Conservation (phyloP, 2,888 invertebrate species). For the Protonemura montana region DNA sequence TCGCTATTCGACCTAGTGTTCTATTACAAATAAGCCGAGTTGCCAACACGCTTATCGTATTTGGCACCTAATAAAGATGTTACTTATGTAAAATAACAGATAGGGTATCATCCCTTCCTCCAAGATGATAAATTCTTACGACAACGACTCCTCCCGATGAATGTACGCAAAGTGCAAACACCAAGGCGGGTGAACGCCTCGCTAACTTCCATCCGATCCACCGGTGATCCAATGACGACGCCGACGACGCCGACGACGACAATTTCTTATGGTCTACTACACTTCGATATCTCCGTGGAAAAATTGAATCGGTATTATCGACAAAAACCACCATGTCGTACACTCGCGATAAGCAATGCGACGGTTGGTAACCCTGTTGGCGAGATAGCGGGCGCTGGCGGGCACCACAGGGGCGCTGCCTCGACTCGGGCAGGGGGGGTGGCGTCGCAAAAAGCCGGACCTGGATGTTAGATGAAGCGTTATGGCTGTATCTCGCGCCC, state of each 20-base stretch:
- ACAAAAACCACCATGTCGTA: constrained; percentile 33
- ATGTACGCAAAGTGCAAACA: not conserved
- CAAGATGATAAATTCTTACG: not conserved
- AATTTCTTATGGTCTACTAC: constrained; percentile 33
- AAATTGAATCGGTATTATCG: constrained; percentile 37
- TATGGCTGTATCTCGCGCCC: constrained; percentile 40
- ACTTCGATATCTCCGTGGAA: constrained; percentile 25
- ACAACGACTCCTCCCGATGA: not conserved
- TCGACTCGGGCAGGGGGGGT: constrained; percentile 39
- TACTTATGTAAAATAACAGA: not conserved
- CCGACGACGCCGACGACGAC: constrained; percentile 1
- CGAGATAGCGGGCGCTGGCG: not conserved
- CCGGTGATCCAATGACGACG: not conserved
- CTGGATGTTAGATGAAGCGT: constrained; percentile 47
- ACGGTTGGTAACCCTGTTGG: not conserved
- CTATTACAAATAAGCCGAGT: not conserved
- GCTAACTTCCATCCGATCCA: not conserved
- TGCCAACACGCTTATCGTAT: not conserved
- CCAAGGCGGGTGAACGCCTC: not conserved
- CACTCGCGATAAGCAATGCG: constrained; percentile 52
- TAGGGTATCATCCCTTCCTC: not conserved
- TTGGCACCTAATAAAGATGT: constrained; percentile 7
- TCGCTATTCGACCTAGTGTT: not conserved
- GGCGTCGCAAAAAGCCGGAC: constrained; percentile 40
- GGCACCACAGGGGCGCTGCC: constrained; percentile 53